Evolutionary conservation across 2,888 invertebrate species (phyloP), one percentile per base, ranked within the genome.

Genomic region (Chirona hameri): DNA sequence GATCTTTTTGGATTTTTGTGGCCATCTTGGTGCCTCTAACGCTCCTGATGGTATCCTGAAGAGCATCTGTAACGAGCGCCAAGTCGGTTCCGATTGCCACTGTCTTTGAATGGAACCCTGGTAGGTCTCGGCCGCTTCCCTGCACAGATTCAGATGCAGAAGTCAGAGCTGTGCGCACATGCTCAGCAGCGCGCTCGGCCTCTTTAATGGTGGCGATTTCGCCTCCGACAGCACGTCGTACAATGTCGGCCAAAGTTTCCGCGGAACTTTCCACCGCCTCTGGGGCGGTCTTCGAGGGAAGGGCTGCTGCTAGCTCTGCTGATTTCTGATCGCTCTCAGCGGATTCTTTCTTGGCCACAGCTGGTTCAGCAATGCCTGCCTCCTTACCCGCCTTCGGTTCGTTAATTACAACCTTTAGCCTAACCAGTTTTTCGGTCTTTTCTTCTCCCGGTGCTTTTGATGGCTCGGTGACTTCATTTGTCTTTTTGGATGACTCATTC

Each of bases 31-130:
- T 55, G 7, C 80, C 80, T 2, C 80, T n/a, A 3, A 80, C 24
- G 48, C 80, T 55, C n/a, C 80, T 80, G 52, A 80, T 80, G 12
- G 52, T 52, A 18, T 80, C 80, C 21, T 80, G 80, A 15, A 80
- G 52, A 14, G 46, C 76, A 31, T 76, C 76, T 7, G 76, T 76
- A 24, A 76, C 46, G 9, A 18, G 76, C 0, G 21, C 4, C 76
- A 76, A 10, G 10, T 76, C 24, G 21, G 10, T 2, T 9, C 76
- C 46, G 9, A 76, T 10, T 9, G 9, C 10, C 24, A 24, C 24
- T 5, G 76, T 3, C 24, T 76, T 7, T 4, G 21, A 39, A 4
- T 24, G 27, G 21, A 76, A 72, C 5, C 5, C 18, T 4, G 24
- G 24, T 18, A 46, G 21, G 2, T 76, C 76, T 10, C 39, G 24